phyloP scores from a whole-genome alignment of 2,113 vertebrate genomes.

The Halcyon senegalensis region DNA sequence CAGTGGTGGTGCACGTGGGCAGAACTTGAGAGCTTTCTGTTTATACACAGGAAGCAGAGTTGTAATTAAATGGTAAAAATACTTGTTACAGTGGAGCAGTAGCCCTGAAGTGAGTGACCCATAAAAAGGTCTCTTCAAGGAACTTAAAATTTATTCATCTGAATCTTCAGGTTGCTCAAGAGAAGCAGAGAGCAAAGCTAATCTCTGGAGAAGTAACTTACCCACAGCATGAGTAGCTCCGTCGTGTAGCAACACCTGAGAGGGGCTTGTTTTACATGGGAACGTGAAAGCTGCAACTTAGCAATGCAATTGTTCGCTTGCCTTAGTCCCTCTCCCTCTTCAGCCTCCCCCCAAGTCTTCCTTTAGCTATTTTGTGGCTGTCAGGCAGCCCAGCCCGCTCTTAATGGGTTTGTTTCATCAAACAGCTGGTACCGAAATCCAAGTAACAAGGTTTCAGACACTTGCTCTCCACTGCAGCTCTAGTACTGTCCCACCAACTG shows the following conservation, averaged over 20 bases:
- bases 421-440: background rate
- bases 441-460: background rate
- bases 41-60: background rate
- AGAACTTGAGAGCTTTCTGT: background rate
- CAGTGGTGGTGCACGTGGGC: no score
- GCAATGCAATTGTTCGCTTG: background rate
- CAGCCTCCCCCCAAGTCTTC: background rate
- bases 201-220: background rate
- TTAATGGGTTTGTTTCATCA: rapidly evolving
- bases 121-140: background rate
- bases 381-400: background rate
- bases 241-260: no score
- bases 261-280: background rate
- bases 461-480: background rate
- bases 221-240: background rate
- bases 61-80: background rate
- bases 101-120: background rate
- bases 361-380: background rate
- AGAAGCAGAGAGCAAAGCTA: background rate
- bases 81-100: background rate
- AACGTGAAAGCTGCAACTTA: background rate
- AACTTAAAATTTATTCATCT: background rate
- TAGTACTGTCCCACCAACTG: background rate
- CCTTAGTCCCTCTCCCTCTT: background rate
- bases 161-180: background rate